Base-by-base conservation (phyloP, 2,113 vertebrate genomes). In the Strix aluco region DNA sequence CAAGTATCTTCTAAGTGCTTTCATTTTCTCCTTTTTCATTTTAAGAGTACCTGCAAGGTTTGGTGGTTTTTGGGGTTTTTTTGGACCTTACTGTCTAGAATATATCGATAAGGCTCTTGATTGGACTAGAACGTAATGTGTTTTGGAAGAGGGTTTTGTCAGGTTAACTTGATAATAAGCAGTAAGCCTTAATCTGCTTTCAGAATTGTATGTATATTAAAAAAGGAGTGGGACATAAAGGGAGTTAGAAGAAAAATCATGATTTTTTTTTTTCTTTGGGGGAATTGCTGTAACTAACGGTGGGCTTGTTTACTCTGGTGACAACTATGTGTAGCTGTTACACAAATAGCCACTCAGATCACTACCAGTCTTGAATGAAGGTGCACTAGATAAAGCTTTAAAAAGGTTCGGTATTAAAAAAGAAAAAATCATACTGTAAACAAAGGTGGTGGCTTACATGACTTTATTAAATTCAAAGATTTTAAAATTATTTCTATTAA, bases 71-170 rank as follows among this genome's bases (percentile, higher is more conserved):
- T 17, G 44, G 44, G 44, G 10, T 21, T 72, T 55, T 65, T 83
- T 75, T 51, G 5, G 5, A 52, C 13, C 3, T 40, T 54, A 1
- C 22, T 0, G 0, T 34, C 16, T 34, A 13, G 25, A 78, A 13
- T 49, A 30, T 27, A 17, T 15, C 55, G 32, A 6, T 54, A 7
- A 63, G 44, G 7, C 22, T 75, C 12, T 63, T 47, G 26, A 20
- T 7, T 67, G 27, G 14, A 13, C 40, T 44, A 73, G 19, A 61
- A 75, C 52, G 17, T 29, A 61, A 34, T 29, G 29, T 40, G 11
- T 46, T 26, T 65, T 80, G 19, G 25, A 58, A 34, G 18, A 70
- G 42, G 19, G 9, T 29, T 65, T 94, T 85, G 19, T 82, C 49
- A 32, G 40, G 29, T 63, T 84, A 46, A 34, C 95, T 90, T 93